Evolutionary conservation across 2,888 invertebrate species (phyloP).

Genomic region (Zygothrica quintamaculata): DNA sequence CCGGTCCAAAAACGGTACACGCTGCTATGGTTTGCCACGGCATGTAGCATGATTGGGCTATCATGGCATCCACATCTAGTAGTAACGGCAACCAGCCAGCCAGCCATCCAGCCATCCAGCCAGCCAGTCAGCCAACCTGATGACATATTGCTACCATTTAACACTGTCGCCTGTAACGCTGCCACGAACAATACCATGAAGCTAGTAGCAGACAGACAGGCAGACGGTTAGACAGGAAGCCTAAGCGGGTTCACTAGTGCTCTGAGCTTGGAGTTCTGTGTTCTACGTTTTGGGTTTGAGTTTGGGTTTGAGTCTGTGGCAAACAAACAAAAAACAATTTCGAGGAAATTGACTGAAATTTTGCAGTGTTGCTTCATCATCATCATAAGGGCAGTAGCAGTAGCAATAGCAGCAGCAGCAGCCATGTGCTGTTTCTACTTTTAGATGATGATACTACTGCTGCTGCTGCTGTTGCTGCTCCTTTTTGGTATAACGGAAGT

Average conservation of each 20-base stretch:
- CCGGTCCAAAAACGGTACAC: slow-evolving; percentile 45
- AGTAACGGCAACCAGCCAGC: slow-evolving; percentile 50
- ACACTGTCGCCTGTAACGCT: slow-evolving; percentile 79
- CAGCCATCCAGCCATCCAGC: too few relatives aligned
- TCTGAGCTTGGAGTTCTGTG: too few relatives aligned
- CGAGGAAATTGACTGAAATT: slow-evolving; percentile 80
- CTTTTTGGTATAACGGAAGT: slow-evolving; percentile 51
- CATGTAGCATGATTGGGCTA: slow-evolving; percentile 70
- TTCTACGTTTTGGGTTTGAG: neutral
- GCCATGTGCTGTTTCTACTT: slow-evolving; percentile 48
- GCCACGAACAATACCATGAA: slow-evolving; percentile 59
- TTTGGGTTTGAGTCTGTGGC: slow-evolving; percentile 53
- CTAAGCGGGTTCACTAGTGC: slow-evolving; percentile 43
- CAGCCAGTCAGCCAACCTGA: too few relatives aligned
- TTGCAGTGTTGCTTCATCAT: slow-evolving; percentile 80
- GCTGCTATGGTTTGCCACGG: slow-evolving; percentile 29
- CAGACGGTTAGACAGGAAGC: slow-evolving; percentile 28
- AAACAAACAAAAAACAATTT: slow-evolving; percentile 78
- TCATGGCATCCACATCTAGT: slow-evolving; percentile 70
- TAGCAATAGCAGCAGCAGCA: slow-evolving; percentile 8
- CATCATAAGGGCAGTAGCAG: slow-evolving; percentile 12
- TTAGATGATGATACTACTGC: slow-evolving; percentile 26
- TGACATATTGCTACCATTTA: slow-evolving; percentile 83
- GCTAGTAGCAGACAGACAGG: slow-evolving; percentile 40
- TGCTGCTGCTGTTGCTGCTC: slow-evolving; percentile 21